A percentile compares a stretch with the other conserved stretches of the same genome.
Conservation (phyloP, 37 sponge, comb jelly and placozoan genomes). For the Mnemiopsis leidyi region DNA sequence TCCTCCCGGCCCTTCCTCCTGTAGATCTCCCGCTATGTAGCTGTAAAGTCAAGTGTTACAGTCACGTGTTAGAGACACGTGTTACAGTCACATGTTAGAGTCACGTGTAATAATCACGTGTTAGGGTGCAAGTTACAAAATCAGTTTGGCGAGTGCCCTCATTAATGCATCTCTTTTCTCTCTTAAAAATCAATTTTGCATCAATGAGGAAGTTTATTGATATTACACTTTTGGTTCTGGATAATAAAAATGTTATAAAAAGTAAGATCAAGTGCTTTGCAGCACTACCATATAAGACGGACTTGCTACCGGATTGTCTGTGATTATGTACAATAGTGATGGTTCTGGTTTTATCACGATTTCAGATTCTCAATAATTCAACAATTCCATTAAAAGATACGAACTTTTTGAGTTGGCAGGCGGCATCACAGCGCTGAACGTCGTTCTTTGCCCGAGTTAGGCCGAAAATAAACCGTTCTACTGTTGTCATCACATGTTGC, state of each 20-base stretch:
- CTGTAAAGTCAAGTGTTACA: neutral
- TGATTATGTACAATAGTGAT: no score
- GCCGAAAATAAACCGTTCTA: slow-evolving; percentile 16
- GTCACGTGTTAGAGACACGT: neutral
- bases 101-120: neutral
- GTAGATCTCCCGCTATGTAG: slow-evolving; percentile 47
- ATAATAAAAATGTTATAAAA: neutral
- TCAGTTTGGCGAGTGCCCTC: no score
- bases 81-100: neutral
- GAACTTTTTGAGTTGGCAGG: slow-evolving; percentile 30
- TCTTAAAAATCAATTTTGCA: no score
- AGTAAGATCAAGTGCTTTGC: no score
- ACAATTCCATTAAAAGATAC: no score
- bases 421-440: slow-evolving; percentile 26
- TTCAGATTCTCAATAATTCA: no score
- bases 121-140: neutral
- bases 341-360: no score
- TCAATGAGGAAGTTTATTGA: neutral
- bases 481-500: neutral
- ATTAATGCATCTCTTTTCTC: no score
- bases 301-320: no score
- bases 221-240: no score
- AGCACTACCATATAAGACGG: no score
- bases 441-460: slow-evolving; percentile 34
- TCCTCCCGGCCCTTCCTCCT: slow-evolving; percentile 27